Evolutionary conservation across 1,140 invertebrate species (phyloP), one percentile per base, ranked within the genome.

Genomic region (Arion vulgaris): DNA sequence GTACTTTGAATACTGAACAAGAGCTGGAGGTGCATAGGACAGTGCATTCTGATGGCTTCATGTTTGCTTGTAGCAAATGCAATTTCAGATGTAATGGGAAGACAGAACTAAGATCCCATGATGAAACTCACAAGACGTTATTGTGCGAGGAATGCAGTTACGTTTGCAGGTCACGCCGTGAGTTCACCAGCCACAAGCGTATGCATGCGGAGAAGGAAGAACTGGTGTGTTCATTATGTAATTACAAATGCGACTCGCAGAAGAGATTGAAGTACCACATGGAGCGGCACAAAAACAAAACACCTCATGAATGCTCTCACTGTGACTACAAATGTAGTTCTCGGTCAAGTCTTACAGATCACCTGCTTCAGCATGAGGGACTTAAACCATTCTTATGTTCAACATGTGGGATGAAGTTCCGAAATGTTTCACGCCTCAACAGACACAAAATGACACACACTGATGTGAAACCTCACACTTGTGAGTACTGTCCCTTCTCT

Each of bases 281-380:
- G 76, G 53, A 39, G 38, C 13, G 76, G 38, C 76, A 78, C 32
- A 36, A 57, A 17, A 78, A 78, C 53, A 78, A 78, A 45, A 78
- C 76, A 4, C 76, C 76, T 28, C 57, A 49, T 23, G 19, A 41
- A 19, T 78, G 76, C 53, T 32, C 51, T 7, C 76, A 78, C 36
- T 78, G 76, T 53, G 57, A 78, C 39, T 78, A 78, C 62, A 78
- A 66, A 49, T 78, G 76, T 57, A 78, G 76, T 36, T 78, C 76
- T 1, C 13, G 76, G 19, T 68, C 76, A 9, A 75, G 73, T 49
- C 73, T 75, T 4, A 75, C 39, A 45, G 73, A 75, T 45, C 73
- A 75, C 23, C 39, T 75, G n/a, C 73, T 75, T 26, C 73, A 51
- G 73, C 73, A 75, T 45, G 73, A 75, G 45, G 73, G 73, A 13